phyloP scores from a whole-genome alignment of 2,888 invertebrate species.

The Eustalomyia histrio region DNA sequence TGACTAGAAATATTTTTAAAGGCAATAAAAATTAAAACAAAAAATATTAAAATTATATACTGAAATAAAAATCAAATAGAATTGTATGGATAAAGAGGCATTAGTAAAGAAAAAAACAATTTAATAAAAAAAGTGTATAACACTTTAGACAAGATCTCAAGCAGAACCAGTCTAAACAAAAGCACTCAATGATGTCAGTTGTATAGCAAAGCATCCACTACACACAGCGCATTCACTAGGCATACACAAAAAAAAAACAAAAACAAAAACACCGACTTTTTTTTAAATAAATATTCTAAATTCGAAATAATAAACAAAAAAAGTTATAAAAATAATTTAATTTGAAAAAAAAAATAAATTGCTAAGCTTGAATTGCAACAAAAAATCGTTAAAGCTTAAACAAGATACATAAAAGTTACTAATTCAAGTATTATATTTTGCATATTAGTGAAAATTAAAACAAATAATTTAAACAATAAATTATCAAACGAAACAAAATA shows the following conservation, averaged over 20 bases:
- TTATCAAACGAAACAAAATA: not conserved
- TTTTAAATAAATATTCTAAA: constrained; percentile 15
- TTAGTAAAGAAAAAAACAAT: constrained; percentile 32
- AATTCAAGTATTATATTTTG: not conserved
- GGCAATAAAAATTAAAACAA: constrained; percentile 15
- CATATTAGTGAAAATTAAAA: not conserved
- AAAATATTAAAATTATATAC: constrained; percentile 17
- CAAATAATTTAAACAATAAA: not conserved
- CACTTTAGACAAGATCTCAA: constrained; percentile 61
- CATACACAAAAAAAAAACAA: constrained; percentile 26
- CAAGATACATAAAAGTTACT: constrained; percentile 17
- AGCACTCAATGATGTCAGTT: constrained; percentile 70
- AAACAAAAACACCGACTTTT: constrained; percentile 42
- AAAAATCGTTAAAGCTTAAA: constrained; percentile 32
- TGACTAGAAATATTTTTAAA: constrained; percentile 33
- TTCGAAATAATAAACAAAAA: not conserved
- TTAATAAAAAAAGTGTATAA: constrained; percentile 49
- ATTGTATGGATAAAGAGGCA: constrained; percentile 16
- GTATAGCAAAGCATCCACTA: constrained; percentile 67
- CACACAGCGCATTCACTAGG: constrained; percentile 47
- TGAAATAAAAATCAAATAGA: constrained; percentile 25
- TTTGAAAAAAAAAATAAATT: constrained; percentile 24
- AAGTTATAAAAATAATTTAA: not conserved
- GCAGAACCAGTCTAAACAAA: constrained; percentile 67
- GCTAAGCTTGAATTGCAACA: constrained; percentile 47